phyloP scores from a whole-genome alignment of 1,140 invertebrate genomes.

The Drosophila pectinifera region DNA sequence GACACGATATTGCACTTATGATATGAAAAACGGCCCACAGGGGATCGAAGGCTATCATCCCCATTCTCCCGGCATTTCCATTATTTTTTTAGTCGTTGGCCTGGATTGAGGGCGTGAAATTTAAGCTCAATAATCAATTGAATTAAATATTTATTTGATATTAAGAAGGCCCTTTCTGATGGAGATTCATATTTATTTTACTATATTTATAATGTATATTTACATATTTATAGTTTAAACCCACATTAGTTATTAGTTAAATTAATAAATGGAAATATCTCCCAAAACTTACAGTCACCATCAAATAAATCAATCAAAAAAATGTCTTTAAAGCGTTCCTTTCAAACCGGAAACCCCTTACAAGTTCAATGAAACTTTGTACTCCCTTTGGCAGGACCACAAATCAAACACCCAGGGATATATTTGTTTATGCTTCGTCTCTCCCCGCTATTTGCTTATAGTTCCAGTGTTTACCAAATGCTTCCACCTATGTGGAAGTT shows the following conservation, averaged over 20 bases:
- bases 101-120: neutral
- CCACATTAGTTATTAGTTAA: no score
- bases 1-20: constrained; percentile 71
- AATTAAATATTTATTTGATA: no score
- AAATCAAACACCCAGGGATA: constrained; percentile 3
- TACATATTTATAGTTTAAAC: no score
- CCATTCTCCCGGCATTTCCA: neutral
- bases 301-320: neutral
- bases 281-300: neutral
- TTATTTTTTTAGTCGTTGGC: constrained; percentile 35
- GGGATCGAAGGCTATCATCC: constrained; percentile 1
- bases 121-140: neutral
- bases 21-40: constrained; percentile 41
- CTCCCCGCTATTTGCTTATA: constrained; percentile 8
- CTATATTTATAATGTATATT: neutral
- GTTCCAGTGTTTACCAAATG: constrained; percentile 37
- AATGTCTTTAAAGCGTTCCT: neutral
- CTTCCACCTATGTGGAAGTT: neutral
- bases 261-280: no score
- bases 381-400: neutral
- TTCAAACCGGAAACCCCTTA: neutral
- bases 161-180: no score
- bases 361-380: constrained; percentile 6
- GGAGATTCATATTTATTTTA: no score
- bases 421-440: constrained; percentile 20